These are phyloP conservation scores for Teleiodes luculella DNA, from an alignment of 2,888 invertebrate species.

Conservation along the genomic window DNA sequence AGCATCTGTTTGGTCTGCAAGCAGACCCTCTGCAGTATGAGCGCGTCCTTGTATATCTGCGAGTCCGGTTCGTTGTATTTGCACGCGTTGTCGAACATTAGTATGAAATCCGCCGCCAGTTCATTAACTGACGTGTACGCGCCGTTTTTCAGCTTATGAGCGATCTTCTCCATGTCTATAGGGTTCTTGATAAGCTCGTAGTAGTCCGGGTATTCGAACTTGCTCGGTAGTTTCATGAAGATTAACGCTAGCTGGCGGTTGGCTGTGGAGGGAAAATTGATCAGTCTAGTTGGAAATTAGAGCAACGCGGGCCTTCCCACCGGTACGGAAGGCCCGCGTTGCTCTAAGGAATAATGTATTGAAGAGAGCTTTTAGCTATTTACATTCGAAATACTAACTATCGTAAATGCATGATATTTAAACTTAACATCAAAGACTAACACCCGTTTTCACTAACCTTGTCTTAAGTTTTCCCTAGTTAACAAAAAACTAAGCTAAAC, in stretches of 20 bases:
- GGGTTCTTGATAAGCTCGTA: slow-evolving; percentile 98
- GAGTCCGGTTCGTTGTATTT: slow-evolving; percentile 99
- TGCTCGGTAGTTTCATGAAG: slow-evolving; percentile 96
- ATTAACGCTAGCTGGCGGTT: slow-evolving; percentile 94
- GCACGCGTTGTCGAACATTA: slow-evolving; percentile 98
- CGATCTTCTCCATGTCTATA: slow-evolving; percentile 96
- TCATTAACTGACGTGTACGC: slow-evolving; percentile 91
- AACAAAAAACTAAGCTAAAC: too few relatives aligned
- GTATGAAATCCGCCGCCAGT: slow-evolving; percentile 90
- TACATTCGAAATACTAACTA: too few relatives aligned
- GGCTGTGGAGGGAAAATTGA: slow-evolving; percentile 68
- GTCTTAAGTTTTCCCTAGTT: too few relatives aligned
- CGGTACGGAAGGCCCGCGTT: too few relatives aligned
- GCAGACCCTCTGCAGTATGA: slow-evolving; percentile 93
- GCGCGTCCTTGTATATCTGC: slow-evolving; percentile 97
- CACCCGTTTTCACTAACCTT: too few relatives aligned
- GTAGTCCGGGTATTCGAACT: slow-evolving; percentile 97
- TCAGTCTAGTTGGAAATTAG: too few relatives aligned
- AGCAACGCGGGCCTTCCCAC: too few relatives aligned
- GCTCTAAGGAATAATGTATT: too few relatives aligned
- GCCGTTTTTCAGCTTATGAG: slow-evolving; percentile 88
- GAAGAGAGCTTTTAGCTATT: too few relatives aligned
- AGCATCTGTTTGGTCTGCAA: slow-evolving; percentile 94
- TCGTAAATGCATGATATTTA: too few relatives aligned
- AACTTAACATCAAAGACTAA: too few relatives aligned